Conservation (phyloP, 2,888 invertebrate species). For the Ichneumon xanthorius region DNA sequence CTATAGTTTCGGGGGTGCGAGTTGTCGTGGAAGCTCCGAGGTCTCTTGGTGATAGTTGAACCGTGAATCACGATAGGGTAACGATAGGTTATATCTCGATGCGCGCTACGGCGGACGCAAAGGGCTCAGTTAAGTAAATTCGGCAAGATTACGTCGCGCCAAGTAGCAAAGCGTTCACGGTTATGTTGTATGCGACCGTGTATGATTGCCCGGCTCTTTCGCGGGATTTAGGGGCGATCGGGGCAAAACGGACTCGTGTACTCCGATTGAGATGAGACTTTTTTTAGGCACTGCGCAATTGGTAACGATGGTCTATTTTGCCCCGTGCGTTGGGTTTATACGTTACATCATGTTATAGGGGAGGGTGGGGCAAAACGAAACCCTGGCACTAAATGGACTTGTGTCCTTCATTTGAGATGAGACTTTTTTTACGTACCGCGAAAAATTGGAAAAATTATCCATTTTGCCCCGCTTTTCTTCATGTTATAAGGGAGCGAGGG, state of each 20-base stretch:
- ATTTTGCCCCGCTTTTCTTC: no score
- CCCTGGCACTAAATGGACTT: no score
- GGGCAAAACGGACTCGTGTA: not conserved
- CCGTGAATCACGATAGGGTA: conserved; percentile 48
- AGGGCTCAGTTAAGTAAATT: not conserved
- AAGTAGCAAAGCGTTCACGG: not conserved
- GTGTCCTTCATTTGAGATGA: no score
- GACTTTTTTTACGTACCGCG: no score
- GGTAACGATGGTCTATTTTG: no score
- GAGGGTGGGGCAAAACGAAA: no score
- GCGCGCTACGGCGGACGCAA: not conserved
- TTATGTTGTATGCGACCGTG: not conserved
- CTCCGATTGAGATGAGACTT: no score
- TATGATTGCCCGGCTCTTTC: not conserved
- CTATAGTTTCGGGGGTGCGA: conserved; percentile 34
- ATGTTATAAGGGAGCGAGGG: no score
- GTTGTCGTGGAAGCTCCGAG: conserved; percentile 17
- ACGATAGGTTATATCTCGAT: conserved; percentile 31
- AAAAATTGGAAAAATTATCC: no score
- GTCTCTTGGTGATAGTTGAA: conserved; percentile 57
- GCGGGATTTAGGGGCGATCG: not conserved
- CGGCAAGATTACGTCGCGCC: not conserved
- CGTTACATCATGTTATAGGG: no score
- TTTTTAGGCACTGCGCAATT: no score
- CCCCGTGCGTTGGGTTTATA: no score